Evolutionary conservation across 2,888 invertebrate species (phyloP).

Genomic region (Hypena proboscidalis): DNA sequence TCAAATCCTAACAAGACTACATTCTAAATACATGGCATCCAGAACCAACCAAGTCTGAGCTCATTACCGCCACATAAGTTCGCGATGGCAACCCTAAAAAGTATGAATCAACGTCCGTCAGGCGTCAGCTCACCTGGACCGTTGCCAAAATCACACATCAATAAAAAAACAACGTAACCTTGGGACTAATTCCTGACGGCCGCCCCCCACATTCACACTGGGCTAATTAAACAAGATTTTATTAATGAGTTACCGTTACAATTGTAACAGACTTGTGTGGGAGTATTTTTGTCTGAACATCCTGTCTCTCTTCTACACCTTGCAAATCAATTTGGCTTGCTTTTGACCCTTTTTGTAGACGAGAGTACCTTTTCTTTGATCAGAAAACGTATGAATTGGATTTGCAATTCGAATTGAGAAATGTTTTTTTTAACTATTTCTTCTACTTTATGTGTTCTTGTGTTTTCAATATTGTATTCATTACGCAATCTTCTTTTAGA

Average conservation of each 20-base stretch:
- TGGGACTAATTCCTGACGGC: conserved; percentile 47
- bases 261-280: conserved; percentile 24
- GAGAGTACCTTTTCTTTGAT: no score
- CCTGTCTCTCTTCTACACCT: conserved; percentile 8
- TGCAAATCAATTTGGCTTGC: conserved; percentile 2
- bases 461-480: no score
- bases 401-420: no score
- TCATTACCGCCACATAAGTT: no score
- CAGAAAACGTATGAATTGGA: no score
- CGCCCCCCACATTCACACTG: conserved; percentile 34
- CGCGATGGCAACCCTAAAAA: conserved; percentile 34
- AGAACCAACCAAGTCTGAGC: no score
- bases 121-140: conserved; percentile 60
- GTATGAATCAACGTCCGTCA: conserved; percentile 65
- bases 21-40: no score
- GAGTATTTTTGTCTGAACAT: conserved; percentile 23
- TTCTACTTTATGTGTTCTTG: no score
- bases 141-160: conserved; percentile 54
- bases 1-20: no score
- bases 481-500: no score
- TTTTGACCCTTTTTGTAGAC: no score
- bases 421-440: no score
- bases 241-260: conserved; percentile 38
- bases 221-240: conserved; percentile 37
- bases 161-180: conserved; percentile 53